Evolutionary conservation across 2,888 invertebrate species (phyloP), one percentile per base, ranked within the genome.

Genomic region (Stenurella melanura): DNA sequence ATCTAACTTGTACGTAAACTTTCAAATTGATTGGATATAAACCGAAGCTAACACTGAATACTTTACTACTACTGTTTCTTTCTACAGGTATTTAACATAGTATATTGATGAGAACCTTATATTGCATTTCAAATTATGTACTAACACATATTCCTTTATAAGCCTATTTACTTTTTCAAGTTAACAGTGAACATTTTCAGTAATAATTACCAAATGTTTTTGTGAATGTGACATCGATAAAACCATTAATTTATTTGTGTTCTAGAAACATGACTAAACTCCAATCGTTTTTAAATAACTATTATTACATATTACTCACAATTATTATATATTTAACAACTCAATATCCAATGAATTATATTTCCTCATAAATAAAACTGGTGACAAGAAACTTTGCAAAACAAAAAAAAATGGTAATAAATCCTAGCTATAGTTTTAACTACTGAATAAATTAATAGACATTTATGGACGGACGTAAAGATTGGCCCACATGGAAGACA

Each of bases 401-500:
- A 50, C n/a, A 4, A 26, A 3, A 50, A 50, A n/a, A 50, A 50
- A 50, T 50, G 15, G n/a, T n/a, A 50, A 50, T 50, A 50, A 50
- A 50, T 50, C 50, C 5, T 21, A 19, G 11, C 58, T 57, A n/a
- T n/a, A 19, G 57, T 58, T 58, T 56, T 21, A 58, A 58, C 58
- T 58, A 21, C 58, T 19, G 58, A 58, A 58, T 58, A 19, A 58
- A 58, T 58, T 58, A 58, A 58, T 58, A 58, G 19, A 10, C 58
- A 21, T 21, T 58, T 58, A 58, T 12, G 17, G 17, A 9, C 54
- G 11, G 10, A n/a, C 54, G 0, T 26, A n/a, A 34, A n/a, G 17
- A 63, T 12, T 34, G 18, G 6, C 21, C n/a, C 67, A 67, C 26
- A 54, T 67, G 67, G 67, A 67, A 67, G 26, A 26, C 67, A 67